Evolutionary conservation across 2,113 vertebrate species (phyloP).

Genomic region (Gavialis gangeticus): DNA sequence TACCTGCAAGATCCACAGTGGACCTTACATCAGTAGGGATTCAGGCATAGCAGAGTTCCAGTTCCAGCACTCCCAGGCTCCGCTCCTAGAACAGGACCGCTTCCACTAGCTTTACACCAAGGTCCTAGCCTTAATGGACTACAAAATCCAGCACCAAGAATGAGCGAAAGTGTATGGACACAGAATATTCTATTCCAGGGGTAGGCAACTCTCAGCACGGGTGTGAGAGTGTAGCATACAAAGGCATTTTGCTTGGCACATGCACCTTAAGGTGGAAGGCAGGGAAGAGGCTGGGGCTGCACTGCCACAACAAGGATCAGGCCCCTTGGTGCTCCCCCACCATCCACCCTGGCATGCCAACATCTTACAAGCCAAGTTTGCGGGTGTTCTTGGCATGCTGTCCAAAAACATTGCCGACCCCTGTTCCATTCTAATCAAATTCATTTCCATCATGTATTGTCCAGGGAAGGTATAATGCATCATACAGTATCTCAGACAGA

Average conservation of each 20-base stretch:
- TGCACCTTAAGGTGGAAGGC: no score
- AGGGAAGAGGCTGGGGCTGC: no score
- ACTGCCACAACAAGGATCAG: no score
- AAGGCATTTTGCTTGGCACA: no score
- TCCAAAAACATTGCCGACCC: no score
- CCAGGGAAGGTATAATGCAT: slow-evolving; percentile 26
- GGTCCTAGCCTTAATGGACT: not conserved
- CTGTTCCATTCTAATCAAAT: not conserved
- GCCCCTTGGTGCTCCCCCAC: no score
- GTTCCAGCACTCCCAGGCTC: not conserved
- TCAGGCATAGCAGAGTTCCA: rapidly evolving
- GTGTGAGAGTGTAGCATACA: no score
- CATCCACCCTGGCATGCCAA: no score
- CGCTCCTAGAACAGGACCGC: not conserved
- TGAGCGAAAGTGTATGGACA: rapidly evolving
- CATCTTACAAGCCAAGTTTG: no score
- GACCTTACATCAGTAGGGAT: not conserved
- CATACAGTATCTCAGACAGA: not conserved
- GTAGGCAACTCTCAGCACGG: no score
- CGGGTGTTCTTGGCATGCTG: no score
- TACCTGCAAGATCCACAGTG: rapidly evolving
- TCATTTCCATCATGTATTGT: not conserved
- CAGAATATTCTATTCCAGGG: not conserved
- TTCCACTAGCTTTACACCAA: not conserved
- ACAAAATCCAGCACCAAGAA: slow-evolving; percentile 6